Base-by-base conservation (phyloP, 92 coral and sea anemone genomes). In the Pocillopora grandis region DNA sequence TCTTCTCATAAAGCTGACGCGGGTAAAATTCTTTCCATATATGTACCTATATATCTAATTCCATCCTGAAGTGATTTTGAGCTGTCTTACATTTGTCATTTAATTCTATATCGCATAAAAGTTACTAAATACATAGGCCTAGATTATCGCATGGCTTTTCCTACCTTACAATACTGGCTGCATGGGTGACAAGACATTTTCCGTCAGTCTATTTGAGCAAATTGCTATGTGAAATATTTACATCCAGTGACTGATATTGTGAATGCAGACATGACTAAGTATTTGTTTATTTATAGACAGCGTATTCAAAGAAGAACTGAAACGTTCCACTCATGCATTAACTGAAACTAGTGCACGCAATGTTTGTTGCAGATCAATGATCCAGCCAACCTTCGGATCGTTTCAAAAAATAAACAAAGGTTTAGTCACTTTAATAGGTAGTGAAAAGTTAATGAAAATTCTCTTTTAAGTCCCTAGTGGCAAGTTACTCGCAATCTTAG, bases 211-310 rank as follows among this genome's bases (percentile, higher is more conserved):
- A 62, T 83, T 73, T 62, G 66, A 20, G 64, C 60, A 63, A 16
- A 73, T 33, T 21, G 86, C 63, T 83, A 83, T 73, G 80, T 60
- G 64, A 73, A 72, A 75, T 76, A 73, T 74, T 21, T 81, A 65
- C 82, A 56, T 81, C n/a, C 5, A 27, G 23, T 17, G 62, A 59
- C 27, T 36, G 76, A 81, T 81, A 81, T 81, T 71, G 77, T 10
- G 19, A 23, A 33, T 18, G 10, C 57, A 80, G 75, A 14, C 75
- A 55, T 70, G 57, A 42, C 17, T 7, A 70, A 33, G 20, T 70
- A 23, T 16, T 14, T 23, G 16, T 33, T 69, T 33, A 69, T 67
- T 33, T 67, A 70, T 70, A 70, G 64, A 7, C 36, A 33, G 67
- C 18, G 76, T 27, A 80, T 80, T 68, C 61, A 48, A n/a, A 80